Evolutionary conservation across 2,888 invertebrate species (phyloP).

Genomic region (Halictus quadricinctus): DNA sequence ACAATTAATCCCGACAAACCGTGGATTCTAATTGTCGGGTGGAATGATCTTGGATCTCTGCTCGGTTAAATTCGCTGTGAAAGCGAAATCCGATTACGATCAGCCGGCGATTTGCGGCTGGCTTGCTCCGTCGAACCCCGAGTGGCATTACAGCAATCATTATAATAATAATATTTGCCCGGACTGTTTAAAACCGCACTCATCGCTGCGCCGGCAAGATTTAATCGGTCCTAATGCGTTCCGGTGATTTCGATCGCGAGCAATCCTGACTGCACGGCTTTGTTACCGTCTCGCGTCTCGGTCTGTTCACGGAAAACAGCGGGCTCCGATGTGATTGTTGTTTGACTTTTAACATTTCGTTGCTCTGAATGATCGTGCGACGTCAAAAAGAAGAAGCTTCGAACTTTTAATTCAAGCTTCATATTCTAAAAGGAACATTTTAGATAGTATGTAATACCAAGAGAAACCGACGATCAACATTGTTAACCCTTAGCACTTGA

Average conservation of each 20-base stretch:
- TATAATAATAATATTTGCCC: neutral
- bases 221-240: neutral
- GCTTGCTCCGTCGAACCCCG: neutral
- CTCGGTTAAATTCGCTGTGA: neutral
- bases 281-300: neutral
- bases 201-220: neutral
- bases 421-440: too few relatives aligned
- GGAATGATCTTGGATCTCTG: neutral
- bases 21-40: neutral
- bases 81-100: slow-evolving; percentile 30
- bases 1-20: slow-evolving; percentile 6
- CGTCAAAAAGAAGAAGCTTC: too few relatives aligned
- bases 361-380: neutral
- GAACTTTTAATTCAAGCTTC: too few relatives aligned
- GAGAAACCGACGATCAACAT: too few relatives aligned
- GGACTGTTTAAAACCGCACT: neutral
- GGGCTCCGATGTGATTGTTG: neutral
- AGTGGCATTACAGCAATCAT: neutral
- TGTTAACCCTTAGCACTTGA: too few relatives aligned
- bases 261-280: neutral
- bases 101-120: neutral
- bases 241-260: neutral
- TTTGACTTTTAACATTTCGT: neutral
- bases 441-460: too few relatives aligned
- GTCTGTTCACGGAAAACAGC: neutral